These are phyloP conservation scores for Rhynchopsitta pachyrhyncha DNA, from an alignment of 2,113 vertebrate species.

Conservation along the genomic window DNA sequence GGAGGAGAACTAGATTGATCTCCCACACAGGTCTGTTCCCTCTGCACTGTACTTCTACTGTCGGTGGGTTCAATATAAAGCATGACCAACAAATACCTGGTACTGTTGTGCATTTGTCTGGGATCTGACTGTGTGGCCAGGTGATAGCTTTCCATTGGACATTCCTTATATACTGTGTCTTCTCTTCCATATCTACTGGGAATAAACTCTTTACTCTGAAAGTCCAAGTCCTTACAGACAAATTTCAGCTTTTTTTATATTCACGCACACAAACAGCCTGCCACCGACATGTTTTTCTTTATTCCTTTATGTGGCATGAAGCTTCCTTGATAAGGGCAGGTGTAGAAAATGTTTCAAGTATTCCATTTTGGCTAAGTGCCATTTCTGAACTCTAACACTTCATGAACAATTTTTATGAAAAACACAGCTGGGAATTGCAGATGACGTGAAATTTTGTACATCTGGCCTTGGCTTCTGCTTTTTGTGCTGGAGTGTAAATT, in stretches of 20 bases:
- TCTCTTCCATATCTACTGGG: neutral
- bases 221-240: neutral
- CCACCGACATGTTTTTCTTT: neutral
- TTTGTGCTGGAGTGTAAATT: constrained; percentile 16
- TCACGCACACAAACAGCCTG: neutral
- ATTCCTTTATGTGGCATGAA: neutral
- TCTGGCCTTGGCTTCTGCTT: constrained; percentile 33
- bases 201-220: neutral
- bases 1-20: neutral
- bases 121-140: neutral
- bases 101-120: neutral
- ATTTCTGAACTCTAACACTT: constrained; percentile 26
- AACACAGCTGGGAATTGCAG: constrained; percentile 50
- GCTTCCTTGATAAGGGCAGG: neutral
- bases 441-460: constrained; percentile 1
- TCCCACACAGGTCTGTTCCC: neutral
- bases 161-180: neutral
- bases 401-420: constrained; percentile 29
- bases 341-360: neutral
- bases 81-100: neutral
- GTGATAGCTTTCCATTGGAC: neutral
- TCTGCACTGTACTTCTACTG: neutral
- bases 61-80: neutral
- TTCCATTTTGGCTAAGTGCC: constrained; percentile 18
- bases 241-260: neutral